Conservation (phyloP, 1,140 invertebrate species). For the Halesus radiatus region DNA sequence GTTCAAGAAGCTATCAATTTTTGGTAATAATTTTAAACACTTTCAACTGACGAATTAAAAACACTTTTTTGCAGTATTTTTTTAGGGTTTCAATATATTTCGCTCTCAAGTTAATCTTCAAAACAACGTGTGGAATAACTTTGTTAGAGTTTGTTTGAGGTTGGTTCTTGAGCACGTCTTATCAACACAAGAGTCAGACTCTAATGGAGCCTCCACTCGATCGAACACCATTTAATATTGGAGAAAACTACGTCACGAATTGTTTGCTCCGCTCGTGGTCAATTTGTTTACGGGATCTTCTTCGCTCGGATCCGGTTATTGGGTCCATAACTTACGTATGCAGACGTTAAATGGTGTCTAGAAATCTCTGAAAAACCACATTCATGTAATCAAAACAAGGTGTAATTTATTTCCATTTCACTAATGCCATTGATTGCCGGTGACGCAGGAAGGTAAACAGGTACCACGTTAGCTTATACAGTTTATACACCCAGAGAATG, state of each 20-base stretch:
- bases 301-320: constrained; percentile 10
- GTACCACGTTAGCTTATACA: no score
- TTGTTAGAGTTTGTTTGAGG: not conserved
- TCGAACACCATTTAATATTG: not conserved
- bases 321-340: constrained; percentile 13
- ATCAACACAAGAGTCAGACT: not conserved
- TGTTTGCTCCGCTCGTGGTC: not conserved
- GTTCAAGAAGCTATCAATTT: not conserved
- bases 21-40: not conserved
- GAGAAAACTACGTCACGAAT: constrained; percentile 9
- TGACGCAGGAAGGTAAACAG: not conserved
- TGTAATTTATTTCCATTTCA: constrained; percentile 15
- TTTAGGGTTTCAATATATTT: no score
- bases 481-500: no score
- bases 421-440: not conserved
- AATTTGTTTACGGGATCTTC: constrained; percentile 26
- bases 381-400: constrained; percentile 10
- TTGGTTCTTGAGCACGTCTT: not conserved
- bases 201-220: not conserved
- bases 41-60: not conserved
- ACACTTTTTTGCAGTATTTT: no score
- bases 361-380: constrained; percentile 27
- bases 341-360: constrained; percentile 7
- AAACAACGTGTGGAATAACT: not conserved
- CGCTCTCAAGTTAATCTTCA: no score